These are phyloP conservation scores for Heliornis fulica DNA, from an alignment of 2,113 vertebrate genomes.

Conservation along the genomic window DNA sequence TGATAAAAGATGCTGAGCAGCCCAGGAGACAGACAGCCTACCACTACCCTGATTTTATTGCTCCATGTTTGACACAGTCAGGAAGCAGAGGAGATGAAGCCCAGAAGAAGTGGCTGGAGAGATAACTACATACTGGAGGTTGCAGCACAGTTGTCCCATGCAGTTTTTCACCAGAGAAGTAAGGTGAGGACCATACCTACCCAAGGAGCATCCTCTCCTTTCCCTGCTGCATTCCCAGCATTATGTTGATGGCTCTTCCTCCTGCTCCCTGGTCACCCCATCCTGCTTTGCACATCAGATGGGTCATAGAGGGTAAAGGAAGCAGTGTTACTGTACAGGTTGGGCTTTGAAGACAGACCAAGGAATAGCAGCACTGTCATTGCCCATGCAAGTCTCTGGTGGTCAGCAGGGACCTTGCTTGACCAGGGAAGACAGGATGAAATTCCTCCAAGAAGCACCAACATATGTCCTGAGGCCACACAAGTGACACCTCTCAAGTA, in stretches of 20 bases:
- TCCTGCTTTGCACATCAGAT: background rate
- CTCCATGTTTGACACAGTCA: background rate
- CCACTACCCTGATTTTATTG: background rate
- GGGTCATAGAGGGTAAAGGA: background rate
- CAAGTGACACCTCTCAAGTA: background rate
- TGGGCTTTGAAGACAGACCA: background rate
- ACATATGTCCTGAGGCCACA: background rate
- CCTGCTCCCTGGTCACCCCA: background rate
- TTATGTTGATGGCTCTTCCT: background rate
- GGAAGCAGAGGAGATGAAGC: background rate
- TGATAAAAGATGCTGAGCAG: background rate
- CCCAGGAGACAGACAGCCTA: background rate
- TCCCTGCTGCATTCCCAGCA: background rate
- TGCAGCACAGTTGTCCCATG: no score
- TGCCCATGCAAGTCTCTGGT: background rate
- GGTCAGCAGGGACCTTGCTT: background rate
- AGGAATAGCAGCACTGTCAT: background rate
- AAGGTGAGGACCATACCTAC: background rate
- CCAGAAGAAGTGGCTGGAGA: background rate
- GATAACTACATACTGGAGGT: fast-evolving
- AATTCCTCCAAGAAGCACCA: background rate
- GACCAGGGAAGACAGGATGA: background rate
- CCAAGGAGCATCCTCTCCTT: background rate
- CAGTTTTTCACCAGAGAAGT: background rate
- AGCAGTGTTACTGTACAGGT: background rate